Evolutionary conservation across 2,797 vertebrate species (phyloP).

Genomic region (Hemitrygon akajei): DNA sequence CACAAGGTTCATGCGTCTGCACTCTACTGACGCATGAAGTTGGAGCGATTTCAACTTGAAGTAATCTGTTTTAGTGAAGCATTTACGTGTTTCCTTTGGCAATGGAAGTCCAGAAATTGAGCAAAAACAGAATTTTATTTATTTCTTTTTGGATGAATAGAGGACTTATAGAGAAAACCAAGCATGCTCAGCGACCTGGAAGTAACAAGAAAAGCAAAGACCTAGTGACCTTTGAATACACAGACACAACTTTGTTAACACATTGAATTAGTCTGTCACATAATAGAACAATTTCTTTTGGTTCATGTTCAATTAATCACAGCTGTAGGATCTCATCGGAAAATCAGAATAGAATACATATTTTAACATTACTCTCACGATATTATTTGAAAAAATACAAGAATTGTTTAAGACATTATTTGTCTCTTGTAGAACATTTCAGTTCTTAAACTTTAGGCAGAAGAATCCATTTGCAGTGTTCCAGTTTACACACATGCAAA

Average conservation of each 20-base stretch:
- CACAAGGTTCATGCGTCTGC: background rate
- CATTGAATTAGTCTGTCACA: background rate
- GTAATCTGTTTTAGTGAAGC: background rate
- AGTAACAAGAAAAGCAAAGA: too few species aligned
- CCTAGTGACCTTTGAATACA: background rate
- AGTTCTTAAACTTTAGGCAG: background rate
- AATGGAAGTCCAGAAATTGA: slow-evolving; percentile 15
- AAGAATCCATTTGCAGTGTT: background rate
- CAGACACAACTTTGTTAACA: background rate
- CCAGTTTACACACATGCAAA: background rate
- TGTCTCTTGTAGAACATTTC: background rate
- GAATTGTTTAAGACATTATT: background rate
- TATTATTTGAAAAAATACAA: background rate
- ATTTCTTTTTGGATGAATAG: background rate
- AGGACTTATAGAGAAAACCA: background rate
- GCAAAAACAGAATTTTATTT: background rate
- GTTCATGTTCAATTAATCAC: background rate
- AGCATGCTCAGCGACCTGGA: background rate
- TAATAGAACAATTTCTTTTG: background rate
- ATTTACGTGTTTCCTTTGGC: background rate
- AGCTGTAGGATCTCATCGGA: background rate
- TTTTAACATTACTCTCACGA: background rate
- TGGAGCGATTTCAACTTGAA: background rate
- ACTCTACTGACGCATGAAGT: background rate
- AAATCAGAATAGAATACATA: background rate